Base-by-base conservation (phyloP, 1,140 invertebrate species). In the Cotesia chilonis region DNA sequence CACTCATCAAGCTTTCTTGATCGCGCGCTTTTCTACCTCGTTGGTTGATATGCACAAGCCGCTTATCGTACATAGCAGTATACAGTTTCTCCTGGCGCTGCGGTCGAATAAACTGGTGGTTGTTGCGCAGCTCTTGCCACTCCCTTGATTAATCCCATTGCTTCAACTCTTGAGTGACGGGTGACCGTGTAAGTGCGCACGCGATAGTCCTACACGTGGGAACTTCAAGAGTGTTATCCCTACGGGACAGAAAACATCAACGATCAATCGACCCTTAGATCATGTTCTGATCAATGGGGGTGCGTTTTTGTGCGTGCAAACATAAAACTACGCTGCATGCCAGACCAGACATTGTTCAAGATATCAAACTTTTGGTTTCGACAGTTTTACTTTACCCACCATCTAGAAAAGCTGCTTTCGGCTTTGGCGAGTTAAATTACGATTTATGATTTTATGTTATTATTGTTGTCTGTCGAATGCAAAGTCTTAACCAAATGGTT, bases 171-270 rank as follows among this genome's bases (percentile, higher is more conserved):
- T 75, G 76, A 81, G 77, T 83, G 83, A 82, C 80, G 79, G 80
- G 78, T 79, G 76, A 35, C 47, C 51, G 68, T 52, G 79, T 82
- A 83, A 76, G 75, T 83, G 82, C 79, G 78, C 83, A 83, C 83
- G 82, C 83, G 82, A 84, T 84, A 72, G 68, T 70, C 76, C 79
- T 78, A 68, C 82, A 84, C 83, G 84, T 85, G 83, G 84, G 84
- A 85, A 85, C 78, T 65, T 77, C 68, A 82, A 82, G 82, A 83
- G 81, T 85, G 83, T 78, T 41, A 78, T 77, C 72, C 20, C 78
- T 76, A 77, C 74, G 65, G 79, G 80, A 79, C 80, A 77, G 41
- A 47, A 83, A 83, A 83, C 82, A 85, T 84, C 82, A 84, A 85
- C 81, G 83, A 84, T 85, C 83, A 80, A 82, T 75, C 80, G 73